These are phyloP conservation scores for Idaea aversata DNA, from an alignment of 2,888 invertebrate species.

Conservation along the genomic window DNA sequence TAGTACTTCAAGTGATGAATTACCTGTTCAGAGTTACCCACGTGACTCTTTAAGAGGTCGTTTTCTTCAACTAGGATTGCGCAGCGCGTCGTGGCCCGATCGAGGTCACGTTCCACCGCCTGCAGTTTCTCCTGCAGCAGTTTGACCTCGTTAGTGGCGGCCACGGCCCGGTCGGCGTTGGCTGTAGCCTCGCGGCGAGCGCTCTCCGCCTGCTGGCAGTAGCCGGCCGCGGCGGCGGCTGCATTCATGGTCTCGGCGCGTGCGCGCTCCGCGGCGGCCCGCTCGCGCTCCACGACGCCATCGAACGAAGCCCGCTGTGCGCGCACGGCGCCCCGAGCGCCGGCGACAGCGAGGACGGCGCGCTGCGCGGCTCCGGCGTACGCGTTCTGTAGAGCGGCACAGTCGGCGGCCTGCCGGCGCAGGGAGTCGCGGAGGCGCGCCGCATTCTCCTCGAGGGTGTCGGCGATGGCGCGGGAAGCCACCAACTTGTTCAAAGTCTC, in stretches of 20 bases:
- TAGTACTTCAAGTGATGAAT: too few species aligned
- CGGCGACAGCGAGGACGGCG: slow-evolving; percentile 33
- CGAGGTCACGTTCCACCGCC: background rate
- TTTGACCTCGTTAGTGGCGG: slow-evolving; percentile 36
- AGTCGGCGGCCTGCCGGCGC: slow-evolving; percentile 52
- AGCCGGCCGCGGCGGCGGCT: slow-evolving; percentile 22
- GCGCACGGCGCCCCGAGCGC: slow-evolving; percentile 32
- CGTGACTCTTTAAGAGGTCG: background rate
- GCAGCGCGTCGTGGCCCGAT: too few species aligned
- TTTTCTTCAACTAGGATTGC: too few species aligned
- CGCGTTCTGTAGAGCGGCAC: slow-evolving; percentile 46
- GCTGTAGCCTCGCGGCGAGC: slow-evolving; percentile 18
- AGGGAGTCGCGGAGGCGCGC: slow-evolving; percentile 50
- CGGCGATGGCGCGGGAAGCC: slow-evolving; percentile 56
- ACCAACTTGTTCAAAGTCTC: slow-evolving; percentile 54
- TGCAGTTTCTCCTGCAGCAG: slow-evolving; percentile 15
- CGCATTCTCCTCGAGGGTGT: slow-evolving; percentile 51
- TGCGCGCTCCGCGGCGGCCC: slow-evolving; percentile 8
- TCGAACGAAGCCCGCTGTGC: slow-evolving; percentile 22
- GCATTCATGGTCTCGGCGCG: slow-evolving; percentile 29
- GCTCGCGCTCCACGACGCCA: background rate
- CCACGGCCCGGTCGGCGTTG: slow-evolving; percentile 7
- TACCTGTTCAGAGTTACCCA: too few species aligned
- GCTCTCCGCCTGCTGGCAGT: background rate
- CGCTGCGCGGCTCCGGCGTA: slow-evolving; percentile 42